Base-by-base conservation (phyloP, 2,888 invertebrate genomes). In the Aelia acuminata region DNA sequence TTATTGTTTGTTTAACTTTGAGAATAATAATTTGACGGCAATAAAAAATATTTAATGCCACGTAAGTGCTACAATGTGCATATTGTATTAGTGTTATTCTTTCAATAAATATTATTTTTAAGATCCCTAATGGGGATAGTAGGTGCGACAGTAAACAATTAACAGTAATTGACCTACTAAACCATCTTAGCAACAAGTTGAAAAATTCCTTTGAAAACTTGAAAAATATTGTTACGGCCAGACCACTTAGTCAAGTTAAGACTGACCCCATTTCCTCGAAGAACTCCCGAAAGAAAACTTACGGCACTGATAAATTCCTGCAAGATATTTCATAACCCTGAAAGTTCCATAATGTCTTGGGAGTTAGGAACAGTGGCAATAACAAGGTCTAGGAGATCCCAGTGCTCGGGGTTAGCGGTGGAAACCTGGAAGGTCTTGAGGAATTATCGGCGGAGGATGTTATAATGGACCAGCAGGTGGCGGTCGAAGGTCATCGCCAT, bases 311-410 rank as follows among this genome's bases (percentile, higher is more conserved):
- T 70, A 70, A 70, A 70, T 35, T 35, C 2, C 63, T 3, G 7
- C 63, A 35, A 20, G 63, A 31, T 70, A 70, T 70, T 70, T 70
- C 31, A 70, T 70, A 70, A 70, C 63, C 63, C 63, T 70, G 63
- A 70, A 70, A 70, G 63, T 70, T 70, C 63, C n/a, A 13, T 70
- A 70, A 70, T 35, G 31, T 5, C 31, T 18, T 35, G 20, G 0
- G 18, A 35, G 63, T 35, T 70, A 35, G 63, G 18, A 70, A 70
- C 63, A 70, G 18, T 4, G 35, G 63, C 63, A 70, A 70, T 70
- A 70, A 70, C 63, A 70, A 35, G 20, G 63, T 35, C 63, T 70
- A 35, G 63, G 31, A 18, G 63, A 35, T 57, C 26, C 31, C 35
- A 35, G 31, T 15, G 18, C 26, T 70, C 0, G 63, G 31, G 18